Evolutionary conservation across 2,113 vertebrate species (phyloP), one percentile per base, ranked within the genome.

Genomic region (Porphyrio hochstetteri): DNA sequence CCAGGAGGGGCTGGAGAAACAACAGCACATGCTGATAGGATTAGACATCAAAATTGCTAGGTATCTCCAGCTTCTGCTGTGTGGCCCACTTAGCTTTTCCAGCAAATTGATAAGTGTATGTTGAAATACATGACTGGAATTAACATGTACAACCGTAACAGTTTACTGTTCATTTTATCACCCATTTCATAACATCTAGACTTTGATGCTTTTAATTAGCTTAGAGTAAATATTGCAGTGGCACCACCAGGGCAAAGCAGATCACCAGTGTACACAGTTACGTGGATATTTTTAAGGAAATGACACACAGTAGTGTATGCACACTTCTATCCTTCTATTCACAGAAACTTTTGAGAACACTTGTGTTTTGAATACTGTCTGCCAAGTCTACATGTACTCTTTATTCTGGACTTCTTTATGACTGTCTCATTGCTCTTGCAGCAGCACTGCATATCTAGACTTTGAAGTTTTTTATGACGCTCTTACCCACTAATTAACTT

Each of bases 401-500:
- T 92, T 82, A 80, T 94, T 81, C 14, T 40, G 46, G 33, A 72
- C 44, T 90, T 95, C 70, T 95, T 94, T 91, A 79, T 64, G 59
- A 64, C 76, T 46, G 16, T 97, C 89, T 95, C 9, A 0, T 86
- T 89, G 90, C 92, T 97, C 83, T 96, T 90, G 79, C 90, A 93
- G 93, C 82, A 90, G 85, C 84, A 92, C n/a, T 92, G 69, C 96
- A 94, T 82, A 96, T 96, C 52, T 67, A 95, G 89, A 93, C 97
- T 98, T 98, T 98, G 97, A 98, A 97, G 93, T 91, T 95, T 97
- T 97, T 97, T 98, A 94, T 23, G 60, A 77, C 46, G 92, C 53
- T 96, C 82, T 97, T 97, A 90, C 90, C 94, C 92, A 96, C 71
- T 98, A 98, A 98, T 98, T 98, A 98, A 96, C 95, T 96, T 48